Conservation (phyloP, 2,113 vertebrate species). For the Progne subis region DNA sequence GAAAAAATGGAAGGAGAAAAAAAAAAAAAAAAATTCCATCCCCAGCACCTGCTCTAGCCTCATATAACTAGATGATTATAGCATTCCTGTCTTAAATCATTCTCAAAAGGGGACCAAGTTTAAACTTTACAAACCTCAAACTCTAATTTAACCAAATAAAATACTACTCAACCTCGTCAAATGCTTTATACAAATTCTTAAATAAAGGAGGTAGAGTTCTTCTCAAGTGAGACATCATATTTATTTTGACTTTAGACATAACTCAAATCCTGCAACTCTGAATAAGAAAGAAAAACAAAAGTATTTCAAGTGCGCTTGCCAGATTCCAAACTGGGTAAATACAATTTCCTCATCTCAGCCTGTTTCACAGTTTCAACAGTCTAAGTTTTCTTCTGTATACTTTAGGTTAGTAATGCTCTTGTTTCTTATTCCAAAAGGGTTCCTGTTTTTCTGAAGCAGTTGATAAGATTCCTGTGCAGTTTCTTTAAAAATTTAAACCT, state of each 20-base stretch:
- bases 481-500: conserved; percentile 2
- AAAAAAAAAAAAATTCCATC: conserved; percentile 26
- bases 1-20: conserved; percentile 38
- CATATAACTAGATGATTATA: conserved; percentile 51
- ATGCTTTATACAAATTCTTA: conserved; percentile 16
- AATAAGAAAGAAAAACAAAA: neutral
- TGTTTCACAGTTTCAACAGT: neutral
- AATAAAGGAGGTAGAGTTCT: conserved; percentile 18
- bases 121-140: conserved; percentile 59
- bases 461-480: neutral
- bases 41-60: conserved; percentile 50
- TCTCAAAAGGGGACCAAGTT: conserved; percentile 41
- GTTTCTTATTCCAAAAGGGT: neutral
- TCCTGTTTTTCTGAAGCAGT: neutral
- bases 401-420: neutral
- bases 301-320: neutral
- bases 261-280: neutral
- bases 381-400: neutral
- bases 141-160: conserved; percentile 54
- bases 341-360: conserved; percentile 4
- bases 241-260: conserved; percentile 38
- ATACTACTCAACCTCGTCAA: neutral
- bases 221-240: neutral
- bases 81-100: conserved; percentile 45
- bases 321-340: conserved; percentile 16